Conservation (phyloP, 2,797 vertebrate species). For the Rhinichthys osculus region DNA sequence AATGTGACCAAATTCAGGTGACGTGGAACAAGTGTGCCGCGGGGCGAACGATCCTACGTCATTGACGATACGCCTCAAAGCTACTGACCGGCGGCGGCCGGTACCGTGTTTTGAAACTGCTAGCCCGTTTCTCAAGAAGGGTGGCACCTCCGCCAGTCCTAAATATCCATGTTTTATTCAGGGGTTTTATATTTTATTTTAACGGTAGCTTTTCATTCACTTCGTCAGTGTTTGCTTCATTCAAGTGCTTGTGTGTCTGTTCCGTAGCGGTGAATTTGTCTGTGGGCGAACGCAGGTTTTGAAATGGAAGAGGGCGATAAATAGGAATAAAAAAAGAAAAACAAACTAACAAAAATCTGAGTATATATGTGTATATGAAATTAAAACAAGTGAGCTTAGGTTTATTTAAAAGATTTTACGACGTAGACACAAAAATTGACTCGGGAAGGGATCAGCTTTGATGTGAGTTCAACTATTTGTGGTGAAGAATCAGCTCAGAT, state of each 20-base stretch:
- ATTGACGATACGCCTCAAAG: constrained; percentile 8
- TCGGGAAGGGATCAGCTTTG: constrained; percentile 65
- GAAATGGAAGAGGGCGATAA: constrained; percentile 66
- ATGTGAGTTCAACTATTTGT: constrained; percentile 78
- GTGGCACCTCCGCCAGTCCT: constrained; percentile 58
- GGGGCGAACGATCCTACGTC: background rate
- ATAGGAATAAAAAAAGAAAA: constrained; percentile 66
- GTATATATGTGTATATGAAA: constrained; percentile 83
- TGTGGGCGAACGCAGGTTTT: constrained; percentile 58
- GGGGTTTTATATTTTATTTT: constrained; percentile 61
- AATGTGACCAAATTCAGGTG: constrained; percentile 72
- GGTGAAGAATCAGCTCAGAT: constrained; percentile 80
- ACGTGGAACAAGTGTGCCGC: constrained; percentile 3
- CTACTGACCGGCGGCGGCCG: background rate
- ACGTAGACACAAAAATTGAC: constrained; percentile 67
- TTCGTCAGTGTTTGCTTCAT: constrained; percentile 62
- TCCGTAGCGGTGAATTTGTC: constrained; percentile 62
- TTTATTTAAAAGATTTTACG: constrained; percentile 79
- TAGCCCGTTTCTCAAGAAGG: constrained; percentile 49
- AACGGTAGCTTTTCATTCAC: constrained; percentile 51
- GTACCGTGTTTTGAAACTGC: background rate
- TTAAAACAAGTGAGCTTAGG: constrained; percentile 74
- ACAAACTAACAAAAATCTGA: constrained; percentile 71
- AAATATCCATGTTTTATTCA: constrained; percentile 58
- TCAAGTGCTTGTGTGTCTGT: constrained; percentile 62